These are phyloP conservation scores for Aricia artaxerxes DNA, from an alignment of 2,888 invertebrate species.

Conservation along the genomic window DNA sequence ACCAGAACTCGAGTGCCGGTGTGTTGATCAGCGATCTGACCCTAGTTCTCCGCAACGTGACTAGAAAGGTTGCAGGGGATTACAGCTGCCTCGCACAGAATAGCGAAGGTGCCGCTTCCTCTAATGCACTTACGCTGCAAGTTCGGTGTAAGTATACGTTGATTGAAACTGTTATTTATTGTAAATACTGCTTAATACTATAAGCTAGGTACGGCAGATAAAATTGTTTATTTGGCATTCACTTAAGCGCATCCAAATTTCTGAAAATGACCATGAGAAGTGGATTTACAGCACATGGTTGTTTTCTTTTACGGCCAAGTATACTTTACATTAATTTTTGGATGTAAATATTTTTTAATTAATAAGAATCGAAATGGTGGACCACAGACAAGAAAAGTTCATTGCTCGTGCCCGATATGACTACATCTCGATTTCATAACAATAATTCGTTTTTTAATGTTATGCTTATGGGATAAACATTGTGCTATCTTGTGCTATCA, in stretches of 20 bases:
- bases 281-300: too few species aligned
- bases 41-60: slow-evolving; percentile 92
- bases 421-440: too few species aligned
- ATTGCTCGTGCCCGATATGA: too few species aligned
- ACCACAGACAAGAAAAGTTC: too few species aligned
- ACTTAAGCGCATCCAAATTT: background rate
- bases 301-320: too few species aligned
- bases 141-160: slow-evolving; percentile 88
- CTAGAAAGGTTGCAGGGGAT: slow-evolving; percentile 86
- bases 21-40: slow-evolving; percentile 94
- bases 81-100: slow-evolving; percentile 94
- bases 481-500: too few species aligned
- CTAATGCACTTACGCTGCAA: slow-evolving; percentile 90
- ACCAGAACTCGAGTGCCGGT: slow-evolving; percentile 89
- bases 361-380: too few species aligned
- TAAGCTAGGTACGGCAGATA: too few species aligned
- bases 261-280: background rate
- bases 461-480: too few species aligned
- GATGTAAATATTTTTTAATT: too few species aligned
- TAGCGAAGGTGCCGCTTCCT: slow-evolving; percentile 92
- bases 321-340: too few species aligned
- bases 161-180: background rate
- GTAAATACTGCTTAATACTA: background rate
- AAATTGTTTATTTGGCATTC: background rate
- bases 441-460: too few species aligned